Evolutionary conservation across 2,797 vertebrate species (phyloP), one percentile per base, ranked within the genome.

Genomic region (Hapalemur alaotrensis): DNA sequence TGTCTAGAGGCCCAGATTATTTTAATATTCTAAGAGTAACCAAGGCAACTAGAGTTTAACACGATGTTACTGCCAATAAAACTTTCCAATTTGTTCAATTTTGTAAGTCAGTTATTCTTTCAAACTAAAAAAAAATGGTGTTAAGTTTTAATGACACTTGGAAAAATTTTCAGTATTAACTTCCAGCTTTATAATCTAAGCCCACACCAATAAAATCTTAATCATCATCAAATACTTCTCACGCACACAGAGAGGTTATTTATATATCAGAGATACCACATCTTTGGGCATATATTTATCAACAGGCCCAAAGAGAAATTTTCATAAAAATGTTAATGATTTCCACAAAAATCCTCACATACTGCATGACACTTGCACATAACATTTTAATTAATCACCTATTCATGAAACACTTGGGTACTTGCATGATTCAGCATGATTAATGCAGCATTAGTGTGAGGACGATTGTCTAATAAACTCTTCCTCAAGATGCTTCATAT

Each of bases 1-100:
- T 85, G 57, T 84, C 80, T 89, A 61, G 81, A 93, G 67, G 43
- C 91, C 93, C 91, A 89, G 91, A 95, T 83, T 93, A 96, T 95
- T 92, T 96, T 96, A 97, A 95, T 95, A 98, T 97, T 96, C 80
- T 41, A 46, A 75, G 83, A 89, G 97, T 97, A 97, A 97, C 97
- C 93, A 98, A 96, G 96, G 95, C 93, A 97, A 98, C 95, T 32
- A 93, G 73, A 96, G 43, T 96, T 96, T 92, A 93, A 97, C 46
- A 92, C n/a, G 93, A 63, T 75, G 83, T 97, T 72, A 89, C 80
- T 96, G 96, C 89, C 97, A 97, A 94, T 95, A 94, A 97, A 97
- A 91, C 80, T 97, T 98, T 93, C 76, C 57, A 30, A 97, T 95
- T 93, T 91, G 91, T 95, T 96, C 59, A 28, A 94, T 98, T 97